Base-by-base conservation (phyloP, 2,888 invertebrate species). In the Drosophila cognata region DNA sequence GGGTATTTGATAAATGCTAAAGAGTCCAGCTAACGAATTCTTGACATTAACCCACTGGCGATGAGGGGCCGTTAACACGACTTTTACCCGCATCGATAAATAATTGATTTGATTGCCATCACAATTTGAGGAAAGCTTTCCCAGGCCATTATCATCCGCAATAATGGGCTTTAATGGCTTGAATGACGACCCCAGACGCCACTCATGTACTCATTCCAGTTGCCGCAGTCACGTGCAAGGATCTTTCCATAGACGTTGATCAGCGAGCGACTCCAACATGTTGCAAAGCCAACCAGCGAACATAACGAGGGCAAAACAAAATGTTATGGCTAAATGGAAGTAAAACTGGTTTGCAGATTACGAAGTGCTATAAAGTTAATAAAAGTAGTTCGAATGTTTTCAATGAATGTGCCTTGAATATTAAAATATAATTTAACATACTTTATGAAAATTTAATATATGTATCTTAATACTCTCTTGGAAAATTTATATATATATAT, bases 61-160 rank as follows among this genome's bases (percentile, higher is more conserved):
- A 35, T 46, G 43, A 18, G n/a, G n/a, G 43, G 55, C 48, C 63
- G 74, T 79, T 74, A 77, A 79, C 88, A 88, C 88, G 84, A 85
- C 88, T 89, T 67, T 88, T 85, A 80, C 68, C 86, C 74, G 77
- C 86, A 74, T 81, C 46, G 46, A 57, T 57, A 58, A 58, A 68
- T 89, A 89, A 89, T 89, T 89, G 89, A 77, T 77, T 84, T 84
- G 89, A 89, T 84, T 84, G 89, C 88, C 81, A 66, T 71, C 70
- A 79, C 71, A 79, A 59, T 71, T 79, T 61, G 67, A 56, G 75
- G 69, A 84, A 88, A 85, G 88, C 88, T 84, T 79, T 77, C 77
- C 71, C 69, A 84, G 69, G 56, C 71, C 67, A 74, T 77, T 77
- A 81, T 79, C 65, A 73, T 56, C 35, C 67, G 46, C 62, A 60